Evolutionary conservation across 2,888 invertebrate species (phyloP).

Genomic region (Argyresthia albistria): DNA sequence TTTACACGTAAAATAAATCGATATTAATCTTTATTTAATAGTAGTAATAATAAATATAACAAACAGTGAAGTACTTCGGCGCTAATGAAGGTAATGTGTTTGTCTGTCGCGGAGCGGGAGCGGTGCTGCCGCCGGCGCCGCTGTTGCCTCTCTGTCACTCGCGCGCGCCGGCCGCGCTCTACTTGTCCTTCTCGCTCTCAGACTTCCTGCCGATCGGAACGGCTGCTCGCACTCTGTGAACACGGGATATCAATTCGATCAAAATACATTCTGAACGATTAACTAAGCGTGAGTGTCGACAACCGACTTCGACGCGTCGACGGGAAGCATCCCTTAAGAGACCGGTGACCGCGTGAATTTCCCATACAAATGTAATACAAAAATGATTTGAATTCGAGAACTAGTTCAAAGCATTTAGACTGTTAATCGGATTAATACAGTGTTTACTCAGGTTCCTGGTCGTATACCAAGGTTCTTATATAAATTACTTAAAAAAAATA

Average conservation of each 20-base stretch:
- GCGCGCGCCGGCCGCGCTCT: conserved; percentile 48
- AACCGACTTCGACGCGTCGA: no score
- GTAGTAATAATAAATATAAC: conserved; percentile 67
- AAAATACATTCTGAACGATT: no score
- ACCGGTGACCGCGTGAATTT: no score
- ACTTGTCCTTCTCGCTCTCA: conserved; percentile 89
- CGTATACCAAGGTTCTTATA: no score
- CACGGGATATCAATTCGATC: background rate
- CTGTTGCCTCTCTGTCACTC: conserved; percentile 62
- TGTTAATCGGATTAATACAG: no score
- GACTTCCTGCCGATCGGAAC: conserved; percentile 91
- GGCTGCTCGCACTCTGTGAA: conserved; percentile 86
- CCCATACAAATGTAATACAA: no score
- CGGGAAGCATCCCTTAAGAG: no score
- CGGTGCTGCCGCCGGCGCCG: conserved; percentile 82
- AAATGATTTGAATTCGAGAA: no score
- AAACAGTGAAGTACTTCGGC: conserved; percentile 54
- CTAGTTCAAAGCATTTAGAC: no score
- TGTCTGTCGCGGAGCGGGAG: conserved; percentile 2
- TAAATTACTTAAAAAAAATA: no score
- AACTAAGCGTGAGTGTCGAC: no score
- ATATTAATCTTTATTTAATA: conserved; percentile 54
- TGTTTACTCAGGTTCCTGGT: no score
- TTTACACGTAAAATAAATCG: conserved; percentile 52
- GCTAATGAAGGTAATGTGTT: conserved; percentile 25